Evolutionary conservation across 2,888 invertebrate genomes (phyloP).

Genomic region (Sipha maydis): DNA sequence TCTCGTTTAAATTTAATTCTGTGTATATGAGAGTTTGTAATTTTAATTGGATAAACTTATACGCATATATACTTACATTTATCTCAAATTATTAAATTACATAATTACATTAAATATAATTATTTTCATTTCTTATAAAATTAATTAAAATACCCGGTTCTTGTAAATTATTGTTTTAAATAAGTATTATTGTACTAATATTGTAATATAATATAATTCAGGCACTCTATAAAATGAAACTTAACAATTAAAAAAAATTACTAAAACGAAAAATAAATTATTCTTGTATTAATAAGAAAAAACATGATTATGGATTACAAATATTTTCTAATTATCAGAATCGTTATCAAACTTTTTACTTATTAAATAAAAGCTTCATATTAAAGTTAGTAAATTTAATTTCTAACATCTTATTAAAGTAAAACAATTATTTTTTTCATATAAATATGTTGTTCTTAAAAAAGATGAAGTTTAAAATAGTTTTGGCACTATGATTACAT

Average conservation of each 20-base stretch:
- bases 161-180: no score
- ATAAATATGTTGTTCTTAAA: slow-evolving; percentile 44
- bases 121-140: no score
- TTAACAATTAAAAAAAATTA: not conserved
- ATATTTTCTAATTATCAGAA: not conserved
- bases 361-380: not conserved
- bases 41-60: no score
- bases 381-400: not conserved
- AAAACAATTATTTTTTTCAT: slow-evolving; percentile 6
- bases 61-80: no score
- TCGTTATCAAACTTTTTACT: not conserved
- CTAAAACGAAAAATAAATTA: not conserved
- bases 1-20: no score
- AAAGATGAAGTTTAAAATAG: slow-evolving; percentile 55
- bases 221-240: no score
- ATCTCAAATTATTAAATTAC: no score
- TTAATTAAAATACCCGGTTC: no score
- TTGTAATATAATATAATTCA: no score
- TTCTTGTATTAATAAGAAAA: not conserved
- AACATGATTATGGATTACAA: not conserved
- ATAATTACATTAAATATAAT: no score
- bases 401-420: not conserved
- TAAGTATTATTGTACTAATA: no score
- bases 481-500: slow-evolving; percentile 58
- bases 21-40: no score